phyloP scores from a whole-genome alignment of 2,797 vertebrate genomes.

The Cyprinodon diabolis region DNA sequence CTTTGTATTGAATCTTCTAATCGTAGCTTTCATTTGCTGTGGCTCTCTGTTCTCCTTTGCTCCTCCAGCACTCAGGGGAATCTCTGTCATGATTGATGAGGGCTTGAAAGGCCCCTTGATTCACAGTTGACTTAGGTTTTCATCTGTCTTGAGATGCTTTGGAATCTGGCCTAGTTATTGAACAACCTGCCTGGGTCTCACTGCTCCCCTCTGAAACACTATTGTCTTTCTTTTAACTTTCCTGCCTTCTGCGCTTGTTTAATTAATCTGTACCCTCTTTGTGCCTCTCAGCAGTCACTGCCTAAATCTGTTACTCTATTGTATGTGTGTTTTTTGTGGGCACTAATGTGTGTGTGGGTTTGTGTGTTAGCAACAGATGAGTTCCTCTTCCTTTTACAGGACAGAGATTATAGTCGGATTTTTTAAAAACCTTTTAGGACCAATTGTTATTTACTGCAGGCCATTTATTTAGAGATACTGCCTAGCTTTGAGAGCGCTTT shows the following conservation, averaged over 20 bases:
- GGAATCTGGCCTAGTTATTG: constrained; percentile 76
- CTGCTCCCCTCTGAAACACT: constrained; percentile 57
- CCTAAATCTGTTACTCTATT: constrained; percentile 73
- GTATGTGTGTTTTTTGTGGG: constrained; percentile 46
- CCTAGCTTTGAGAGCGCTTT: constrained; percentile 24
- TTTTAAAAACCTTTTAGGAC: constrained; percentile 30
- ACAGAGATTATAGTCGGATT: constrained; percentile 40
- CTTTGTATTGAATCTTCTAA: constrained; percentile 55
- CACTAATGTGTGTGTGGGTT: constrained; percentile 42
- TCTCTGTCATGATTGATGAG: constrained; percentile 71
- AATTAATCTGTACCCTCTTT: constrained; percentile 72
- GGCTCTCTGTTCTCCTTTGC: constrained; percentile 39
- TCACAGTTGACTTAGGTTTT: constrained; percentile 73
- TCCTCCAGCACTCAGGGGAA: constrained; percentile 60
- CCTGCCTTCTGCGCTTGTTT: constrained; percentile 58
- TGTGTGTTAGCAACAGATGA: constrained; percentile 43
- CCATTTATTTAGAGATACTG: constrained; percentile 33
- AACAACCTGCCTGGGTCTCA: constrained; percentile 61
- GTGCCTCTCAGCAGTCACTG: constrained; percentile 66
- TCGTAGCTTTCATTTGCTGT: constrained; percentile 41
- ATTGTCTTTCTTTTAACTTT: constrained; percentile 67
- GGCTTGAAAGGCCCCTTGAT: constrained; percentile 75
- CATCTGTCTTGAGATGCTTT: constrained; percentile 69
- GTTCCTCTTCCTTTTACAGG: constrained; percentile 45
- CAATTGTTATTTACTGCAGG: constrained; percentile 40